Conservation (phyloP, 37 sponge, comb jelly and placozoan species). For the Bolinopsis microptera region DNA sequence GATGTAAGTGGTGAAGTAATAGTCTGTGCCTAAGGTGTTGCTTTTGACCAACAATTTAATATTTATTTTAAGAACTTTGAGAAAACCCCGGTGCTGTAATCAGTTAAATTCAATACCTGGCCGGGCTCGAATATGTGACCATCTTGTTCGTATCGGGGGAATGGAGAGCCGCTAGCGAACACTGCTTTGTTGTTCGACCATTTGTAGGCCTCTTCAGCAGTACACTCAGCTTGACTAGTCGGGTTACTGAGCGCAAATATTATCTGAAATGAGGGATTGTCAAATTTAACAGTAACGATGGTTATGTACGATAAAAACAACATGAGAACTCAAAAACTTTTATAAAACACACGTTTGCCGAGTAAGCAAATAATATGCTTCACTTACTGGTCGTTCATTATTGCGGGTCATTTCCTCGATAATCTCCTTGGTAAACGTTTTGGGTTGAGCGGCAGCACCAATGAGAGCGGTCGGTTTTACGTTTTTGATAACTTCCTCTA, state of each 20-base stretch:
- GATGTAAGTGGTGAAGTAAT: too few species aligned
- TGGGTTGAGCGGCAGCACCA: conserved; percentile 62
- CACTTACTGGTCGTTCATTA: conserved; percentile 54
- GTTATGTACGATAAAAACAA: too few species aligned
- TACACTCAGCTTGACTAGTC: conserved; percentile 66
- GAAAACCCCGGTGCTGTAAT: too few species aligned
- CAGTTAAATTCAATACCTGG: conserved; percentile 4
- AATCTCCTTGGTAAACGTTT: conserved; percentile 67
- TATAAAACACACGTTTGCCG: neutral
- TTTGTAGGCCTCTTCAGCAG: conserved; percentile 66
- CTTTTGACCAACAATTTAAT: too few species aligned
- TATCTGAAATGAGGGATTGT: conserved; percentile 1
- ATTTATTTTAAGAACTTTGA: too few species aligned
- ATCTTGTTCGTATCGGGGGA: conserved; percentile 63
- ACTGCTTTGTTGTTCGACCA: conserved; percentile 64
- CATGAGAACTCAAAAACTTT: neutral
- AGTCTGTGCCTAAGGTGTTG: too few species aligned
- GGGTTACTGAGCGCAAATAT: conserved; percentile 69
- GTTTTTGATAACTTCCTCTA: conserved; percentile 37
- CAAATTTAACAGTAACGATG: too few species aligned
- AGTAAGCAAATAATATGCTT: neutral
- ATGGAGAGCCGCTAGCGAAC: conserved; percentile 66
- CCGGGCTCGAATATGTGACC: conserved; percentile 60
- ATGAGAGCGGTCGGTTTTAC: conserved; percentile 56
- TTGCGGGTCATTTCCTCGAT: conserved; percentile 62